Base-by-base conservation (phyloP, 2,888 invertebrate genomes). In the Holacanthella duospinosa region DNA sequence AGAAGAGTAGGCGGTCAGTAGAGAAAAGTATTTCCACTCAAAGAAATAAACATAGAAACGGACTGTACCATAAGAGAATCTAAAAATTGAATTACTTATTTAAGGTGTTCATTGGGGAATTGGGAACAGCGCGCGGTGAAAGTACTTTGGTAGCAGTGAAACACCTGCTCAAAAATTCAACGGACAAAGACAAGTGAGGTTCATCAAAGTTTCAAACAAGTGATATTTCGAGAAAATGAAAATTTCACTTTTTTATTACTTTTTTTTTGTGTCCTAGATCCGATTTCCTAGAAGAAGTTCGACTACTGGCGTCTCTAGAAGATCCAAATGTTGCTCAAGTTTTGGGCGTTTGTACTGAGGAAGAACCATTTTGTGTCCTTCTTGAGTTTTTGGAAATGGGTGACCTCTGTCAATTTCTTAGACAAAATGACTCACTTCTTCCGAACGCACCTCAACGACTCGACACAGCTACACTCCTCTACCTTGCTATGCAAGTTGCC, bases 351-450 rank as follows among this genome's bases (percentile, higher is more conserved):
- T 89, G 89, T 76, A 85, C 86, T 55, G 79, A 80, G 68, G 87
- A 89, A 72, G 90, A 91, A 75, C 91, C 92, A 4, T 85, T 89
- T 75, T 88, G 89, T 77, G 88, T 91, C 72, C 85, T 93, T n/a
- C 85, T 91, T 74, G 92, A 93, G 78, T 90, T 91, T 77, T 88
- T 90, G 75, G 88, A 89, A 76, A 85, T 87, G 68, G 90, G 90
- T 28, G 91, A 91, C 75, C 82, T 93, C 66, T 86, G 89, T 69
- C 84, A 82, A 77, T 90, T 84, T 78, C 78, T 83, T 58, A 74
- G 77, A 57, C 75, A 77, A 57, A 78, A 78, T 70, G 76, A 77
- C 43, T 75, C 77, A 16, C 66, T 72, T 12, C 62, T 72, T 16
- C 72, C 70, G 1, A 71, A 65, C 62, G 69, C 72, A 24, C 61